A percentile compares a stretch with the other conserved stretches of the same genome.
Evolutionary conservation across 1,140 invertebrate genomes (phyloP).

Genomic region (Neocloeon triangulifer): DNA sequence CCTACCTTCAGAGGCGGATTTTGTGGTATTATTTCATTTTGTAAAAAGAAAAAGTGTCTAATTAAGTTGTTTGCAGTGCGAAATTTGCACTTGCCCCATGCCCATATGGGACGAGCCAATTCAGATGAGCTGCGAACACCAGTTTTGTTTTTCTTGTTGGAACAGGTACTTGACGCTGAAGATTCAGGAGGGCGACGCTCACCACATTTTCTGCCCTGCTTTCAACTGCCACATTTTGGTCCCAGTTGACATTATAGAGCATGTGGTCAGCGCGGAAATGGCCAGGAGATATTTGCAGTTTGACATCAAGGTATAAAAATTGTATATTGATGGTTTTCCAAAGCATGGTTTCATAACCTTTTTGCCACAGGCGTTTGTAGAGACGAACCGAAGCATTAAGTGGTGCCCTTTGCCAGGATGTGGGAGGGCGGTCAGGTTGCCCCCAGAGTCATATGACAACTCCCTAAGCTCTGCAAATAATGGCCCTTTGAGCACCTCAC

Average conservation of each 20-base stretch:
- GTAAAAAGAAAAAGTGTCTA: neutral
- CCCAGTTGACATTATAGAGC: constrained; percentile 41
- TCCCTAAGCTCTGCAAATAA: constrained; percentile 12
- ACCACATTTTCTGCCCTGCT: constrained; percentile 42
- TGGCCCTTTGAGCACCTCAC: constrained; percentile 30
- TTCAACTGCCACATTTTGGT: constrained; percentile 39
- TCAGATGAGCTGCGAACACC: constrained; percentile 32
- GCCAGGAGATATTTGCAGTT: constrained; percentile 42
- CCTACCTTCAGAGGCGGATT: no score
- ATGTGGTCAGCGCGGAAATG: constrained; percentile 37
- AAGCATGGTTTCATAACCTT: no score
- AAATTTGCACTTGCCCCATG: constrained; percentile 30
- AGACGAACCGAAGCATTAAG: constrained; percentile 45
- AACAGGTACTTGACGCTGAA: constrained; percentile 38
- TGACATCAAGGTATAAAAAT: constrained; percentile 43
- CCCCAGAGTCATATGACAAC: constrained; percentile 11
- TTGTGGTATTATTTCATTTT: neutral
- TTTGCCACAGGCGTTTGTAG: constrained; percentile 38
- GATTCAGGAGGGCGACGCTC: constrained; percentile 41
- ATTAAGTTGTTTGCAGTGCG: constrained; percentile 24
- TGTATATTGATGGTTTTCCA: no score
- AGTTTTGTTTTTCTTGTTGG: constrained; percentile 43
- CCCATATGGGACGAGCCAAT: constrained; percentile 16
- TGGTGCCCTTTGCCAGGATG: constrained; percentile 51
- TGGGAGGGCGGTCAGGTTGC: constrained; percentile 38